A percentile compares a stretch with the other conserved stretches of the same genome.
These are phyloP conservation scores for Ctenosaura bakeri DNA, from an alignment of 2,797 vertebrate genomes.

Conservation along the genomic window DNA sequence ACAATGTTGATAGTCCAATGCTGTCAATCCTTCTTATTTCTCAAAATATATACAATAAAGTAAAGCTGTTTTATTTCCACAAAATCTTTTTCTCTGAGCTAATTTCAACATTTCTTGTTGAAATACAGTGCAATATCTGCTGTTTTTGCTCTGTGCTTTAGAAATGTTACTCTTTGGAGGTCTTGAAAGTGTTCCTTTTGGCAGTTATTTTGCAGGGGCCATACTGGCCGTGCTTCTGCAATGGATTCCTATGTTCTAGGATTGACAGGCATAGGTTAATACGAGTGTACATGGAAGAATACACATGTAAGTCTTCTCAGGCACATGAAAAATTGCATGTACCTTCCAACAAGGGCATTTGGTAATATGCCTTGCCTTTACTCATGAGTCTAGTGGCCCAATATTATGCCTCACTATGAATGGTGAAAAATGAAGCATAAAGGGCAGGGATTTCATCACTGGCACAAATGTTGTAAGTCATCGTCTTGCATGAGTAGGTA, in stretches of 20 bases:
- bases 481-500: not conserved
- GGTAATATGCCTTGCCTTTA: not conserved
- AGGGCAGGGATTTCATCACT: not conserved
- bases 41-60: not conserved
- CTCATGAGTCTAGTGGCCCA: not conserved
- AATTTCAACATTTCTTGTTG: conserved; percentile 3
- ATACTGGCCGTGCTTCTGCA: not conserved
- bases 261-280: not conserved
- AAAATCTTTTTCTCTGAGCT: not conserved
- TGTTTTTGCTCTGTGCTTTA: not conserved
- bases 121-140: not conserved
- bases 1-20: not conserved
- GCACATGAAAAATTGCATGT: not conserved
- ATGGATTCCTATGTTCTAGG: not conserved
- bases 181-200: too few relatives aligned
- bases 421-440: not conserved
- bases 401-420: not conserved
- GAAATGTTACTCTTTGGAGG: too few relatives aligned
- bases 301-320: not conserved
- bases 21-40: not conserved
- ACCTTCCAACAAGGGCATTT: not conserved
- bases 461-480: not conserved
- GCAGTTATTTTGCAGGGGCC: too few relatives aligned
- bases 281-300: not conserved
- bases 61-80: not conserved